These are phyloP conservation scores for Olivierus martensii DNA, from an alignment of 1,140 invertebrate genomes.

Conservation along the genomic window DNA sequence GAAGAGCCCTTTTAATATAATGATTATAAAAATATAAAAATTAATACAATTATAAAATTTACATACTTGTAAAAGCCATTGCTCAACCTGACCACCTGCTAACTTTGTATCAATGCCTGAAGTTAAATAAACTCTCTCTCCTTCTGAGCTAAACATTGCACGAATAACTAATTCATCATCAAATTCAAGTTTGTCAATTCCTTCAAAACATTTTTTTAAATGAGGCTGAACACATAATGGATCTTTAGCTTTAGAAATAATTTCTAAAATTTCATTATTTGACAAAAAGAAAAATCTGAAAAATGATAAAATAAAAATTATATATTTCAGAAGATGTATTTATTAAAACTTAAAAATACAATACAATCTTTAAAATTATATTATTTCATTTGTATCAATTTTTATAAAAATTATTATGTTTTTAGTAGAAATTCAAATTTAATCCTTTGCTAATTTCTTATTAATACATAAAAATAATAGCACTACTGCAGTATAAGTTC, in stretches of 20 bases:
- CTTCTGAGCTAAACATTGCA: slow-evolving; percentile 72
- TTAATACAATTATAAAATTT: not conserved
- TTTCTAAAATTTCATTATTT: slow-evolving; percentile 90
- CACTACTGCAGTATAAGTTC: too few species aligned
- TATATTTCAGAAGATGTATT: too few species aligned
- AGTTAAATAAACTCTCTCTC: slow-evolving; percentile 56
- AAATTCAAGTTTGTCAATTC: slow-evolving; percentile 49
- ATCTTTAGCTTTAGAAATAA: slow-evolving; percentile 84
- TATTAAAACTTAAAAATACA: too few species aligned
- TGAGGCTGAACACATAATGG: slow-evolving; percentile 74
- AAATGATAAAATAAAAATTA: too few species aligned
- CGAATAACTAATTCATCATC: slow-evolving; percentile 60
- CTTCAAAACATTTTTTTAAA: slow-evolving; percentile 84
- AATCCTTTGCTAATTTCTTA: too few species aligned
- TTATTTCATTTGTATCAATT: too few species aligned
- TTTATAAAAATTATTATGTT: too few species aligned
- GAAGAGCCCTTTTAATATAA: too few species aligned
- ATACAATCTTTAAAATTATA: too few species aligned
- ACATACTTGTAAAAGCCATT: slow-evolving; percentile 65
- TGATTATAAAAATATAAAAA: too few species aligned
- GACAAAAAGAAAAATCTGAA: slow-evolving; percentile 84
- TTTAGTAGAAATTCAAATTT: too few species aligned
- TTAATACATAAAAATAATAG: too few species aligned
- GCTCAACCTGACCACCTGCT: slow-evolving; percentile 77
- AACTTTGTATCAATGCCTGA: slow-evolving; percentile 57